A percentile compares a stretch with the other conserved stretches of the same genome.
phyloP scores from a whole-genome alignment of 2,797 vertebrate species.

The Micropoecilia bifurca region DNA sequence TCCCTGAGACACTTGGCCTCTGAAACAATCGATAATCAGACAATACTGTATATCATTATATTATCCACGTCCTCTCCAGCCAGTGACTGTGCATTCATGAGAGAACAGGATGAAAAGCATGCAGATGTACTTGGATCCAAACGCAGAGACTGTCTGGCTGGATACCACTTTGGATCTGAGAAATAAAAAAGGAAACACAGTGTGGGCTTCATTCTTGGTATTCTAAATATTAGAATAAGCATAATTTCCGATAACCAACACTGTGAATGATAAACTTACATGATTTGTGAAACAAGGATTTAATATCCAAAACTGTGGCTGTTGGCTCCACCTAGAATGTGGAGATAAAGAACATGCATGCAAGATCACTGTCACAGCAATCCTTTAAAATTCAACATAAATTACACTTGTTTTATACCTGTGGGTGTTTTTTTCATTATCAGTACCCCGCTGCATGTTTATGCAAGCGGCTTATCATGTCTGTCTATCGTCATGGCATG shows the following conservation, averaged over 20 bases:
- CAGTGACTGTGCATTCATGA: background rate
- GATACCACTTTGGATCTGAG: slow-evolving; percentile 94
- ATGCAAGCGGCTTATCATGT: slow-evolving; percentile 37
- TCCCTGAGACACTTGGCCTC: slow-evolving; percentile 91
- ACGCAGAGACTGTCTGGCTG: slow-evolving; percentile 92
- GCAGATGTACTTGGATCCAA: slow-evolving; percentile 90
- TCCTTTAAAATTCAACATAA: slow-evolving; percentile 11
- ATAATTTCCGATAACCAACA: background rate
- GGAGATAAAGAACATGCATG: slow-evolving; percentile 1
- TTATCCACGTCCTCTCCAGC: background rate
- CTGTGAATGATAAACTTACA: slow-evolving; percentile 71
- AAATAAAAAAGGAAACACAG: background rate
- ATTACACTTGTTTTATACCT: slow-evolving; percentile 1
- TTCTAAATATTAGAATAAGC: background rate
- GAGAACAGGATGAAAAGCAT: background rate
- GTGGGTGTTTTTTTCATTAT: slow-evolving; percentile 10
- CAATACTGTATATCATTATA: slow-evolving; percentile 1
- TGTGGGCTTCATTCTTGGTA: slow-evolving; percentile 16
- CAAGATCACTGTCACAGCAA: background rate
- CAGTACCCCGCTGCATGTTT: slow-evolving; percentile 22
- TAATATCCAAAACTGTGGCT: slow-evolving; percentile 91
- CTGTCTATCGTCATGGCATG: background rate
- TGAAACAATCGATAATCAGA: slow-evolving; percentile 65
- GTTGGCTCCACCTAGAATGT: slow-evolving; percentile 90
- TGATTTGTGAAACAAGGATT: slow-evolving; percentile 91